Percentiles rank a stretch among this genome's conserved stretches.
These are phyloP conservation scores for Pseudomugil tenellus DNA, from an alignment of 2,797 vertebrate genomes.

Conservation along the genomic window DNA sequence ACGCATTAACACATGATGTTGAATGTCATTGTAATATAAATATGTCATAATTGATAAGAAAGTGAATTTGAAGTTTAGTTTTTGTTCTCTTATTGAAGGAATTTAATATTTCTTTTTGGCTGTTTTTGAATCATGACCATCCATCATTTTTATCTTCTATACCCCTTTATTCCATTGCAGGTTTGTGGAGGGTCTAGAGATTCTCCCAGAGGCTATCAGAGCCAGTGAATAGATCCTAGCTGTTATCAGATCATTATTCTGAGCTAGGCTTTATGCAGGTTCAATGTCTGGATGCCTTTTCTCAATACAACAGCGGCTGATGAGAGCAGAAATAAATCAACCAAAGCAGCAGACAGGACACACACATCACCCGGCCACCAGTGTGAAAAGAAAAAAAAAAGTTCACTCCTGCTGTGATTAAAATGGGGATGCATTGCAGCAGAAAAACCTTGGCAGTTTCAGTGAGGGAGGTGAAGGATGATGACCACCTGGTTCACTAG, in stretches of 20 bases:
- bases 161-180: not conserved
- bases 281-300: slow-evolving; percentile 29
- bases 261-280: slow-evolving; percentile 27
- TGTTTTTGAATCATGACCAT: slow-evolving; percentile 43
- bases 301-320: slow-evolving; percentile 51
- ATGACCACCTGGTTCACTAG: slow-evolving; percentile 27
- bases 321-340: slow-evolving; percentile 40
- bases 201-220: not conserved
- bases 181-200: not conserved
- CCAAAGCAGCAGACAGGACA: slow-evolving; percentile 29
- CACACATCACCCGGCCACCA: slow-evolving; percentile 49
- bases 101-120: slow-evolving; percentile 13
- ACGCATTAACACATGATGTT: slow-evolving; percentile 1
- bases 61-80: not conserved
- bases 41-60: not conserved
- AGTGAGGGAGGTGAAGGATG: slow-evolving; percentile 27
- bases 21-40: not conserved
- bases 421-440: slow-evolving; percentile 11
- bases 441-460: slow-evolving; percentile 2
- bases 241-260: slow-evolving; percentile 49
- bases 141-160: not conserved
- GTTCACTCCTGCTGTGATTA: slow-evolving; percentile 23
- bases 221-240: not conserved
- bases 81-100: not conserved
- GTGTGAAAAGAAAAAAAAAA: not conserved